Base-by-base conservation (phyloP, 2,888 invertebrate genomes). In the Brenthis hecate region DNA sequence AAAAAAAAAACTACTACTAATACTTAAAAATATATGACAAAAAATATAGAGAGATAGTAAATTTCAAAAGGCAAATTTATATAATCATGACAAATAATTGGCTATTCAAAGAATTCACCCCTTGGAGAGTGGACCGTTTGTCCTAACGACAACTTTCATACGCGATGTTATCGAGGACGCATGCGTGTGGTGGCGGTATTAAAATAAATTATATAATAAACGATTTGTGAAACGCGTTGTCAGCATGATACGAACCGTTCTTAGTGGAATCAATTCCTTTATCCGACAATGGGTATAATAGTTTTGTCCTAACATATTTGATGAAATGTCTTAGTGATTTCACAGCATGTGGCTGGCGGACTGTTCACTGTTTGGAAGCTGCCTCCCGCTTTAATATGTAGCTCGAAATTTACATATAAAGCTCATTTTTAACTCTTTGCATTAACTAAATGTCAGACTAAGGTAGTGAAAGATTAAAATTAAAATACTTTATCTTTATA, bases 211-310 rank as follows among this genome's bases (percentile, higher is more conserved):
- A 82, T 81, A 83, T 90, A 86, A 91, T 86, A 87, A 91, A 91
- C 84, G 89, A 87, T 85, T 86, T 86, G 86, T 88, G 81, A 89
- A 86, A 91, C 83, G 90, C 84, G 77, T 82, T 91, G 91, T 92
- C 92, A 92, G 92, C 92, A 88, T 92, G 92, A 92, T 84, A 80
- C 83, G 85, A 84, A 80, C 77, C 79, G 73, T 77, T 77, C 78
- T 81, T 77, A 82, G 81, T 84, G 77, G 84, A 85, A 86, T 84
- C 76, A 80, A 74, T 69, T 83, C 83, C 85, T 85, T 84, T 76
- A 72, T 76, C 67, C 73, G 75, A 78, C 77, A 85, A 84, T 82
- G 79, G 82, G 77, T 83, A 82, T 85, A 86, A 91, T 87, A 84
- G 87, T 86, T 84, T 81, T 86, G 88, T 90, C 89, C 81, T 77